Conservation (phyloP, 2,797 vertebrate genomes). For the Scomberomorus guttatus region DNA sequence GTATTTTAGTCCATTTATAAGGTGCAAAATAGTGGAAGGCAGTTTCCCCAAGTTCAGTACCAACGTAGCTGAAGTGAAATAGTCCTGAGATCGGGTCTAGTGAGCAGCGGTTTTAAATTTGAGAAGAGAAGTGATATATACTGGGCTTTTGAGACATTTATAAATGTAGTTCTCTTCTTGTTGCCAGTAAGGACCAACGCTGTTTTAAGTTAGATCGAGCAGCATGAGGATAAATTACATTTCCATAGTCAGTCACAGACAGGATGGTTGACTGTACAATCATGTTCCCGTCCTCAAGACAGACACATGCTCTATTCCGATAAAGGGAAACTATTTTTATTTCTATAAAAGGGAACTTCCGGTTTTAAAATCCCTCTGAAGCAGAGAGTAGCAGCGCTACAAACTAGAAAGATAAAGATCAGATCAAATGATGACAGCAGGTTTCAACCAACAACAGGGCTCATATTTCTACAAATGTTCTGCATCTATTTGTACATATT, state of each 20-base stretch:
- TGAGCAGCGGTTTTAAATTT: background rate
- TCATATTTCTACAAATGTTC: background rate
- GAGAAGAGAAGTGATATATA: background rate
- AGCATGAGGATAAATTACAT: too few relatives aligned
- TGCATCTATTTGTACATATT: background rate
- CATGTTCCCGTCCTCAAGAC: too few relatives aligned
- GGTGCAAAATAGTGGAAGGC: background rate
- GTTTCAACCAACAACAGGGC: background rate
- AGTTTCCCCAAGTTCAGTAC: background rate
- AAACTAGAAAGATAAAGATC: background rate
- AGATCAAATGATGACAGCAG: background rate
- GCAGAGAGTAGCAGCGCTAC: background rate
- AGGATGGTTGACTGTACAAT: too few relatives aligned
- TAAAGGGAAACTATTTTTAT: background rate
- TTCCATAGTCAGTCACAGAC: too few relatives aligned
- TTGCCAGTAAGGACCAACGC: too few relatives aligned
- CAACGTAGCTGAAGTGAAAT: background rate
- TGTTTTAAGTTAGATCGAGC: background rate
- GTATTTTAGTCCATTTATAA: too few relatives aligned
- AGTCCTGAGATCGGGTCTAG: too few relatives aligned
- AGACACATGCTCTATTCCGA: background rate
- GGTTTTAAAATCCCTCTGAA: background rate
- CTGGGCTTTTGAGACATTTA: too few relatives aligned
- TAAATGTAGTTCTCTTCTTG: too few relatives aligned
- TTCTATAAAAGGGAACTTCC: background rate